Base-by-base conservation (phyloP, 2,888 invertebrate genomes). In the Oscheius sp. region DNA sequence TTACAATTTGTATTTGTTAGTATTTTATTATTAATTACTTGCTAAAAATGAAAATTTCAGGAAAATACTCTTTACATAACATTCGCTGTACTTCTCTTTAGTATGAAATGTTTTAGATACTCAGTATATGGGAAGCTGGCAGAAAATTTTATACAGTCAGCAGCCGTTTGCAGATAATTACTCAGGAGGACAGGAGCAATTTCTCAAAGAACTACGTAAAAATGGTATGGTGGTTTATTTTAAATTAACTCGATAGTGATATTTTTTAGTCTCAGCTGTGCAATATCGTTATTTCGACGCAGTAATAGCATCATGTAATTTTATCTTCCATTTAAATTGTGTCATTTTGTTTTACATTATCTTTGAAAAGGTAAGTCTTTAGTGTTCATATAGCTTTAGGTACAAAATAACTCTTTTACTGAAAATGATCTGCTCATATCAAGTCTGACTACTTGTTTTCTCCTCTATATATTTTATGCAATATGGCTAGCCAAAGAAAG, bases 81-180 rank as follows among this genome's bases (percentile, higher is more conserved):
- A n/a, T n/a, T n/a, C n/a, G n/a, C n/a, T n/a, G n/a, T n/a, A n/a
- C n/a, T n/a, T n/a, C n/a, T n/a, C n/a, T n/a, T n/a, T n/a, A n/a
- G n/a, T n/a, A n/a, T n/a, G n/a, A n/a, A n/a, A n/a, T n/a, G n/a
- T n/a, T n/a, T n/a, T n/a, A n/a, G n/a, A n/a, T n/a, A n/a, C n/a
- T n/a, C n/a, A 41, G 4, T 41, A 14, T 30, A 67, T 57, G 62
- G 33, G 28, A 30, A 50, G 14, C 36, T 95, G 95, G 95, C 90
- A 90, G 77, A 95, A 95, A 88, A 92, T 94, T 83, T 88, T 96
- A 20, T 96, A 95, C 84, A 92, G 93, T 86, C 92, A 93, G 84
- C 91, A 92, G 68, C 92, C 91, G 22, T 92, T 92, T 72, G 92
- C 94, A 0, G 96, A 96, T 87, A 95, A 95, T 87, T 94, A 95